Conservation (phyloP, 2,113 vertebrate genomes). For the Colaptes auratus region DNA sequence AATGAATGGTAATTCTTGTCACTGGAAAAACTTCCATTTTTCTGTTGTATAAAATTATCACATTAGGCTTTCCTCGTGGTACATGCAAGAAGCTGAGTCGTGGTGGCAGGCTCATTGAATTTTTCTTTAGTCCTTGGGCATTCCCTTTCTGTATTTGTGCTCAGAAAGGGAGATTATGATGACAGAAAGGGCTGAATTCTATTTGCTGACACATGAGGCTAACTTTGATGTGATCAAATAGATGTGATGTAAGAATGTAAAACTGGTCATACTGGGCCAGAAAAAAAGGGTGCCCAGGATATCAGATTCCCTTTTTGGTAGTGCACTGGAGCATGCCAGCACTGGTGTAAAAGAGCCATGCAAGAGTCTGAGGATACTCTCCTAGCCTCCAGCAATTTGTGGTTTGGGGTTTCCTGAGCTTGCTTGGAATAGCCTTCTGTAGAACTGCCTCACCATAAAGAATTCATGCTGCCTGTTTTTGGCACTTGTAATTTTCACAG, state of each 20-base stretch:
- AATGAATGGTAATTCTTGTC: slow-evolving; percentile 7
- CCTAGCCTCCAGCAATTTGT: neutral
- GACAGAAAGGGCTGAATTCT: neutral
- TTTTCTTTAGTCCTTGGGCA: neutral
- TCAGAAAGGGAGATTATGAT: neutral
- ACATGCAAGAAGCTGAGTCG: neutral
- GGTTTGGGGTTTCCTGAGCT: neutral
- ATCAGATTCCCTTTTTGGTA: neutral
- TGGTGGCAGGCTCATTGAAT: neutral
- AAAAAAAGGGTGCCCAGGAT: neutral
- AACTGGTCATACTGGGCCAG: neutral
- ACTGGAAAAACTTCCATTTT: neutral
- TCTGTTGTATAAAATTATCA: neutral
- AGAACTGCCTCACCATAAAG: neutral
- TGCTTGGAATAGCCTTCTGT: neutral
- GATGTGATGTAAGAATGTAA: neutral
- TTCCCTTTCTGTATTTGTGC: neutral
- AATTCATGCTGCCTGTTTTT: neutral
- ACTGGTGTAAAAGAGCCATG: neutral
- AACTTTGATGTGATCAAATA: neutral
- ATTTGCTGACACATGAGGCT: neutral
- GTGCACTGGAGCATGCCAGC: neutral
- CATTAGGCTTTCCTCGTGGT: neutral
- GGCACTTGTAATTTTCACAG: neutral
- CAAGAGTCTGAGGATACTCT: neutral